Evolutionary conservation across 2,797 vertebrate genomes (phyloP), one percentile per base, ranked within the genome.

Genomic region (Pseudochaenichthys georgianus): DNA sequence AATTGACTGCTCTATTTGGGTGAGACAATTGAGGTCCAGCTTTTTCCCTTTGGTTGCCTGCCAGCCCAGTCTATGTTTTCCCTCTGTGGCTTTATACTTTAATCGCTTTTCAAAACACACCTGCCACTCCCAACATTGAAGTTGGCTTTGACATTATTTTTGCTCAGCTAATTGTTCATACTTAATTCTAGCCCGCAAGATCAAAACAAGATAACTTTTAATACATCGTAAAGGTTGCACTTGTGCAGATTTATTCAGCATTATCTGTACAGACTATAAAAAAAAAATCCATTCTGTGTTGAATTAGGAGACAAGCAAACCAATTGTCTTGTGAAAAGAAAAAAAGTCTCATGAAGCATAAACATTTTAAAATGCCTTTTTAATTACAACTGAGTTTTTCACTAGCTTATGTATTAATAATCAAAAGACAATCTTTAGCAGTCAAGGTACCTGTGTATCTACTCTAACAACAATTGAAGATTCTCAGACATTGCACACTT

Each of bases 31-130:
- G 53, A 53, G 57, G 68, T 82, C 70, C 78, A 67, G 61, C 13
- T 64, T 9, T 43, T 31, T 75, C 46, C 47, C 51, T 65, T 28
- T 82, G 64, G 70, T 19, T 31, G 23, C 23, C 28, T 60, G 59
- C 55, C 71, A 75, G 64, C 47, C 55, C 73, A 75, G 64, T 45
- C 53, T 63, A 38, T 57, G 58, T 64, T 70, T 57, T 81, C 19
- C 42, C 62, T 57, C 38, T 21, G 41, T 77, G 43, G 65, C 42
- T 73, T 62, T 47, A 45, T 66, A 57, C 63, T 75, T 78, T 66
- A 67, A 71, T 77, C 66, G 64, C 23, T 42, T 73, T 80, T 58
- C 70, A 74, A 77, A 71, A 71, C 51, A 62, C 47, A 78, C 41
- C 46, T 80, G 63, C 64, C 63, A 57, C 65, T 58, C 41, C 53